Evolutionary conservation across 2,113 vertebrate genomes (phyloP).

Genomic region (Anolis sagrei): DNA sequence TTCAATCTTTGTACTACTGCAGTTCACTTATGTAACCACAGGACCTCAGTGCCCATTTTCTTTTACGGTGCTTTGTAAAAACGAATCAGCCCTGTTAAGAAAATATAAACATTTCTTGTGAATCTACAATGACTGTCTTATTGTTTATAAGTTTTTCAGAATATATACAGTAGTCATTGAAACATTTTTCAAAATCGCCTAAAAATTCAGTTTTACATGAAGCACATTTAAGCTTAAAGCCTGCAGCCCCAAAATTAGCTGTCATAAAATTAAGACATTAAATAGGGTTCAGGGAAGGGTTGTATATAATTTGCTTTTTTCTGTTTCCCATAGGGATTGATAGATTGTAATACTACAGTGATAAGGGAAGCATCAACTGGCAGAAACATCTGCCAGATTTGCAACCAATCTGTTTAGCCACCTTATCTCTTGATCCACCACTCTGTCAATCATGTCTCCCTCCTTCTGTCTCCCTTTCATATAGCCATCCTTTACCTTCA

Average conservation of each 20-base stretch:
- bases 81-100: background rate
- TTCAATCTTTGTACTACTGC: no score
- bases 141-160: background rate
- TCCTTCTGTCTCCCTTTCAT: background rate
- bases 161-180: background rate
- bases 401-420: background rate
- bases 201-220: background rate
- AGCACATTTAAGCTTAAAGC: background rate
- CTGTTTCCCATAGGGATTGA: no score
- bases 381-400: background rate
- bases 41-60: background rate
- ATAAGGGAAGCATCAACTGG: background rate
- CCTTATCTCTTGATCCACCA: background rate
- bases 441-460: background rate
- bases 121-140: no score
- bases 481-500: background rate
- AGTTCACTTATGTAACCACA: background rate
- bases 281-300: background rate
- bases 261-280: background rate
- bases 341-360: background rate
- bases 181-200: background rate
- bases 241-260: background rate
- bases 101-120: background rate
- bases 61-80: background rate
- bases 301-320: background rate